Conservation (phyloP, 1,140 invertebrate genomes). For the Chlorops oryzae region DNA sequence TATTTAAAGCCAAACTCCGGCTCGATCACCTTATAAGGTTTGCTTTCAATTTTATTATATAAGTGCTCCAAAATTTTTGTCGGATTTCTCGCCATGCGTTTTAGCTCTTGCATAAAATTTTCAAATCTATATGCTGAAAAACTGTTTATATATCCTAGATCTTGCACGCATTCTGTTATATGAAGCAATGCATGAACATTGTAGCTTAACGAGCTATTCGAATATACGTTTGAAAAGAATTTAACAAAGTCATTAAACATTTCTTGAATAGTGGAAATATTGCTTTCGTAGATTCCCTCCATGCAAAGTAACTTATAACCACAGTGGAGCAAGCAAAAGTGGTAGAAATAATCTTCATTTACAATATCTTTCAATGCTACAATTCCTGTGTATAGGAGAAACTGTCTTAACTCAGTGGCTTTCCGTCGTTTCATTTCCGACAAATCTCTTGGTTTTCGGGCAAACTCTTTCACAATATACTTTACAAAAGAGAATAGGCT, state of each 20-base stretch:
- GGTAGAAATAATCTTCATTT: constrained; percentile 33
- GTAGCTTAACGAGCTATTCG: too few species aligned
- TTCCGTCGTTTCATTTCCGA: constrained; percentile 48
- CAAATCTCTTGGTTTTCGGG: constrained; percentile 42
- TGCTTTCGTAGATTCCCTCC: not conserved
- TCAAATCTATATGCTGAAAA: too few species aligned
- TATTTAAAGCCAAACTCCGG: too few species aligned
- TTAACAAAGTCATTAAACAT: constrained; percentile 19
- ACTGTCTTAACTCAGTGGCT: constrained; percentile 49
- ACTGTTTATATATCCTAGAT: too few species aligned
- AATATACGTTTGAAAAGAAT: too few species aligned
- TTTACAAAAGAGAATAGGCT: not conserved
- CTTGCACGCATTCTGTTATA: too few species aligned
- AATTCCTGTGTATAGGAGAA: constrained; percentile 49
- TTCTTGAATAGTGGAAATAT: constrained; percentile 1
- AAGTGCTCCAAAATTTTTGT: too few species aligned
- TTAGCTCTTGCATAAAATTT: too few species aligned
- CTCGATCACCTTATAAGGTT: too few species aligned
- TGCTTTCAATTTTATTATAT: too few species aligned
- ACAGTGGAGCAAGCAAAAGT: constrained; percentile 45
- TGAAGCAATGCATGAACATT: too few species aligned
- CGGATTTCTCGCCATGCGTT: too few species aligned
- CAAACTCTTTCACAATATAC: constrained; percentile 43
- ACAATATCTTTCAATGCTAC: constrained; percentile 38
- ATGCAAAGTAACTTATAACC: constrained; percentile 9